Conservation (phyloP, 1,140 invertebrate species). For the Cephus cinctus region DNA sequence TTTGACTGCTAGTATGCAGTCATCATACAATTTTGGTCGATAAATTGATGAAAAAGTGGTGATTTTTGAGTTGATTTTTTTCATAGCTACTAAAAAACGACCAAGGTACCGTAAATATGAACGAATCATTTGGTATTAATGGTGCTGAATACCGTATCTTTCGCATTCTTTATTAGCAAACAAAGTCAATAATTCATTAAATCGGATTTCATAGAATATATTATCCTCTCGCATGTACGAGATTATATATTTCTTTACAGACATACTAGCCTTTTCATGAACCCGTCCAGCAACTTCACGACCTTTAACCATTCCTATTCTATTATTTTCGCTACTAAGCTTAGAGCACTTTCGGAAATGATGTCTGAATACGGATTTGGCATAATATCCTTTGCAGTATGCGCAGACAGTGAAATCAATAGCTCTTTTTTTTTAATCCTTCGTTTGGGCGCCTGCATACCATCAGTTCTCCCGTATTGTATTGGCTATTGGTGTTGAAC, state of each 20-base stretch:
- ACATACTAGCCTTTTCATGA: conserved; percentile 10
- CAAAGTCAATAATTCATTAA: conserved; percentile 16
- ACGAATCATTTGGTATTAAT: conserved; percentile 24
- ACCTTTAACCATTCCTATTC: conserved; percentile 1
- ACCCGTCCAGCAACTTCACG: conserved; percentile 9
- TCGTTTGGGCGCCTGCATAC: conserved; percentile 13
- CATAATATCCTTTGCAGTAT: conserved; percentile 17
- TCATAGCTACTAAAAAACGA: conserved; percentile 39
- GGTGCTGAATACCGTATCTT: conserved; percentile 8
- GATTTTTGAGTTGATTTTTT: conserved; percentile 18
- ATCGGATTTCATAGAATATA: conserved; percentile 11
- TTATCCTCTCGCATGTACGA: conserved; percentile 18
- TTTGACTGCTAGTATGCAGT: conserved; percentile 9
- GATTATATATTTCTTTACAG: conserved; percentile 9
- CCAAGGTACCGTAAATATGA: conserved; percentile 15
- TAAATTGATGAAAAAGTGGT: conserved; percentile 16
- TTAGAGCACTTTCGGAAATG: conserved; percentile 11
- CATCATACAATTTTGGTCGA: conserved; percentile 17
- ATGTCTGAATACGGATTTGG: conserved; percentile 11
- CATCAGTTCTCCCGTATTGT: conserved; percentile 15
- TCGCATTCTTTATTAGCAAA: conserved; percentile 19
- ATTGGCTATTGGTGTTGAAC: conserved; percentile 10
- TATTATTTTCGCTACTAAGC: neutral
- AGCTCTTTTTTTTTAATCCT: neutral
- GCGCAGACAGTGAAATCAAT: conserved; percentile 14